Evolutionary conservation across 2,888 invertebrate species (phyloP).

Genomic region (Abrostola triplasia): DNA sequence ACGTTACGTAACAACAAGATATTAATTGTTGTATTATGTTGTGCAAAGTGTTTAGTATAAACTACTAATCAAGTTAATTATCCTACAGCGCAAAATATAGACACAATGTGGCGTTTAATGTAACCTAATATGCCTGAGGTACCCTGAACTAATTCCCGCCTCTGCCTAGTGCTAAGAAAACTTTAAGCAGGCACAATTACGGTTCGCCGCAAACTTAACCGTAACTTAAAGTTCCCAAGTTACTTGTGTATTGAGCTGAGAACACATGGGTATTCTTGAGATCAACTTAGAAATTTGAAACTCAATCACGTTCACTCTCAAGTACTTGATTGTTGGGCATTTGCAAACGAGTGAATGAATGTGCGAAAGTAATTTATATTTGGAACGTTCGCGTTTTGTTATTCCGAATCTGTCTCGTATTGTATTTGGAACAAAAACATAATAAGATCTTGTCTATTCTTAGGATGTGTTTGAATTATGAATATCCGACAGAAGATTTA

Average conservation of each 20-base stretch:
- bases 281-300: slow-evolving; percentile 59
- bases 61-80: no score
- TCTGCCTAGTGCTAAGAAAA: slow-evolving; percentile 38
- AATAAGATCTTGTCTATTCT: slow-evolving; percentile 16
- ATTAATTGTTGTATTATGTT: no score
- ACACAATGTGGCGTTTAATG: not conserved
- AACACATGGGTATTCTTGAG: slow-evolving; percentile 61
- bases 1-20: no score
- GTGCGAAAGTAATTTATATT: slow-evolving; percentile 42
- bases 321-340: slow-evolving; percentile 52
- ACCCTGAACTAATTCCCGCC: slow-evolving; percentile 28
- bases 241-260: slow-evolving; percentile 51
- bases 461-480: slow-evolving; percentile 7
- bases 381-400: slow-evolving; percentile 24
- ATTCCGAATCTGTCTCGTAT: slow-evolving; percentile 17
- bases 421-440: slow-evolving; percentile 14
- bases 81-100: not conserved
- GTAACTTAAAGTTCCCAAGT: slow-evolving; percentile 38
- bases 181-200: slow-evolving; percentile 47
- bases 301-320: slow-evolving; percentile 45
- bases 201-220: slow-evolving; percentile 33
- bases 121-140: not conserved
- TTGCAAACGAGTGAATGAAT: slow-evolving; percentile 49
- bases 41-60: no score
- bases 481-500: not conserved